Base-by-base conservation (phyloP, 2,797 vertebrate species). In the Leucoraja ocellata region DNA sequence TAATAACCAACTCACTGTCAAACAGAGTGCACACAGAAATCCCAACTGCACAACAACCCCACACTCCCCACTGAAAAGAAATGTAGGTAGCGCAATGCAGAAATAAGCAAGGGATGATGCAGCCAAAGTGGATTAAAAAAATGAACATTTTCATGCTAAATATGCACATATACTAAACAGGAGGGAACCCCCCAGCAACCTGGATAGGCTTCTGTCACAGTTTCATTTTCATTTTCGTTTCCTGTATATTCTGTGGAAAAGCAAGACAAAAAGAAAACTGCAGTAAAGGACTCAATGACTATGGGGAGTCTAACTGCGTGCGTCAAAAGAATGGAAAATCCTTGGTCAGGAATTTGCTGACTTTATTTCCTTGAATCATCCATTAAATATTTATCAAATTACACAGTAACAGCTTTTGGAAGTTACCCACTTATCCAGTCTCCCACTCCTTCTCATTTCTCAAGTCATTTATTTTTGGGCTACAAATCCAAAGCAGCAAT, bases 161-260 rank as follows among this genome's bases (percentile, higher is more conserved):
- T 13, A 94, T 3, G 32, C 95, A 54, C 93, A 92, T 94, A 94
- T 96, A 94, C 93, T 92, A 92, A 92, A 95, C 93, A 96, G 95
- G 94, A 95, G 96, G 95, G 95, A 95, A 97, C 96, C 96, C 93
- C 96, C 96, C 96, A 97, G 98, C 97, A 97, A 99, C 98, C 99
- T 99, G 99, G 96, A 95, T 97, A 96, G 96, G 96, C 96, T 97
- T 98, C 96, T 94, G 98, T 96, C 96, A 97, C 97, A 95, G 98
- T 97, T 94, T 99, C 98, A 97, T 97, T 99, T 96, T 98, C 98
- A 98, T 97, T 99, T 95, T 98, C 98, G 97, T 97, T 97, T 98
- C 97, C 98, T 97, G 98, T 96, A 97, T 97, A 96, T 94, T 99
- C 99, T 99, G 98, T 93, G 96, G 97, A 96, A 95, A 97, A 96